phyloP scores from a whole-genome alignment of 2,888 invertebrate genomes.

The Lissonota sp. region DNA sequence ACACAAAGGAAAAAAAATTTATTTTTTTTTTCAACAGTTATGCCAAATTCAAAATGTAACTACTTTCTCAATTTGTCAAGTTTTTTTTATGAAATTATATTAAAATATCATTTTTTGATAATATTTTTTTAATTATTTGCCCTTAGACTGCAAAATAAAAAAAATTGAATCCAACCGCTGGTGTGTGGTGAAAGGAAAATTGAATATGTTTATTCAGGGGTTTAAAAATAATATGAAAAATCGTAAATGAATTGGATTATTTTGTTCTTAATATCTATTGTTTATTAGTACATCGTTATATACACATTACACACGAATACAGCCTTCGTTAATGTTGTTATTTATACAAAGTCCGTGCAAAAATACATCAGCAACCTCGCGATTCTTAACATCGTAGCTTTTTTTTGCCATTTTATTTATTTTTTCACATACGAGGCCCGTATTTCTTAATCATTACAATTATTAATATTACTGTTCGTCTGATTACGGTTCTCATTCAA shows the following conservation, averaged over 20 bases:
- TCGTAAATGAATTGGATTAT: not conserved
- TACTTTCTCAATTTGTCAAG: too few species aligned
- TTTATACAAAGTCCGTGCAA: slow-evolving; percentile 83
- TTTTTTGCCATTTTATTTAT: slow-evolving; percentile 39
- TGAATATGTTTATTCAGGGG: not conserved
- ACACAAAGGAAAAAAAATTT: too few species aligned
- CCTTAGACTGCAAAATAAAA: too few species aligned
- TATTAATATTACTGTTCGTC: too few species aligned
- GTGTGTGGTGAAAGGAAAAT: too few species aligned
- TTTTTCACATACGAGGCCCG: slow-evolving; percentile 47
- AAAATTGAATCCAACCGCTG: too few species aligned
- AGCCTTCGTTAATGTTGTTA: slow-evolving; percentile 72
- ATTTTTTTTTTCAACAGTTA: too few species aligned
- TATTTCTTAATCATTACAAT: slow-evolving; percentile 4
- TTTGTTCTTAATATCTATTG: slow-evolving; percentile 47
- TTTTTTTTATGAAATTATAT: too few species aligned
- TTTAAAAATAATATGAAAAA: too few species aligned
- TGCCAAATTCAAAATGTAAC: too few species aligned
- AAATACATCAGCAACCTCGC: slow-evolving; percentile 80
- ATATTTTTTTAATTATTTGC: too few species aligned
- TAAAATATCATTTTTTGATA: too few species aligned
- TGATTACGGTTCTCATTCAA: not conserved
- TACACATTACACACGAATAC: slow-evolving; percentile 72
- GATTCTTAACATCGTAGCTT: slow-evolving; percentile 59
- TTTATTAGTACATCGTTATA: slow-evolving; percentile 75